A percentile compares a stretch with the other conserved stretches of the same genome.
Evolutionary conservation across 2,888 invertebrate species (phyloP).

Genomic region (Chrysodeixis includens): DNA sequence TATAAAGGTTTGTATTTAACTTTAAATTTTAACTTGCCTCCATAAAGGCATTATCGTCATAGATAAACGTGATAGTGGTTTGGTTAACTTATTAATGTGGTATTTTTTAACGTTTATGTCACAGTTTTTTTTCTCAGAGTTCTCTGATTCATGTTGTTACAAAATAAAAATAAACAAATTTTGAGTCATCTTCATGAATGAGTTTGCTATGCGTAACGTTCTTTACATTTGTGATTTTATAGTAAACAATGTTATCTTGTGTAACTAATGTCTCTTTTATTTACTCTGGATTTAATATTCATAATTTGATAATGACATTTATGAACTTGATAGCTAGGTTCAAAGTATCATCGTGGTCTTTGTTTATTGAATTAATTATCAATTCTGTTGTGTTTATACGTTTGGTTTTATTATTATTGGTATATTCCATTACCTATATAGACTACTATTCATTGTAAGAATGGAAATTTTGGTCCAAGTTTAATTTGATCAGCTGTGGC

Average conservation of each 20-base stretch:
- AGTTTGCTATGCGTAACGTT: slow-evolving; percentile 59
- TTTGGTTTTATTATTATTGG: neutral
- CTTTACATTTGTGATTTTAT: slow-evolving; percentile 58
- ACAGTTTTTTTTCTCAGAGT: slow-evolving; percentile 7
- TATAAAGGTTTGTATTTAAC: slow-evolving; percentile 65
- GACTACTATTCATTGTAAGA: too few relatives aligned
- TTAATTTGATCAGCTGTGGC: neutral
- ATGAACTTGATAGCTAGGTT: slow-evolving; percentile 47
- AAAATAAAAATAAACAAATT: slow-evolving; percentile 60
- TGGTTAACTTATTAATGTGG: slow-evolving; percentile 57
- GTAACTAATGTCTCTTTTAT: slow-evolving; percentile 41
- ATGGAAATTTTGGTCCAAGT: neutral
- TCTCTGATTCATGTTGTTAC: slow-evolving; percentile 42
- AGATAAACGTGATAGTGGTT: slow-evolving; percentile 84
- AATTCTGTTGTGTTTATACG: neutral
- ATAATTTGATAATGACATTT: slow-evolving; percentile 45
- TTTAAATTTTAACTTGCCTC: slow-evolving; percentile 60
- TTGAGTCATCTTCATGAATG: slow-evolving; percentile 68
- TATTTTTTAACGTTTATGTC: slow-evolving; percentile 23
- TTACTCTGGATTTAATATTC: slow-evolving; percentile 38
- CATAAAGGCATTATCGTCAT: slow-evolving; percentile 67
- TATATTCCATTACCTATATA: neutral
- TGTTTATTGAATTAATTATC: slow-evolving; percentile 34
- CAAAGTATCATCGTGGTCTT: slow-evolving; percentile 25
- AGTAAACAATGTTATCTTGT: slow-evolving; percentile 70